phyloP scores from a whole-genome alignment of 1,140 invertebrate species.

The Venustaconcha ellipsiformis region DNA sequence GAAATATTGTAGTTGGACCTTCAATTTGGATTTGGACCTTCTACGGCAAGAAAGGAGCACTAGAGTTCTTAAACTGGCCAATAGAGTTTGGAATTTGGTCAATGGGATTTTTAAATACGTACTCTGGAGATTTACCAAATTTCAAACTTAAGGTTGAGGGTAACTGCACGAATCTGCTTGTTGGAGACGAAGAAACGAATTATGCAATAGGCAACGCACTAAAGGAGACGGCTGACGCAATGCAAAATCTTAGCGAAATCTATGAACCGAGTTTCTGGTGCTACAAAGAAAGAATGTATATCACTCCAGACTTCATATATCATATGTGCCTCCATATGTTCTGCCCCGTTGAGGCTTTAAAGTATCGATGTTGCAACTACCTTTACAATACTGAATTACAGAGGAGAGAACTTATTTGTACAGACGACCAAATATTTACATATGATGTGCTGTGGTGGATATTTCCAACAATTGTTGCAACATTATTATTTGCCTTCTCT shows the following conservation, averaged over 20 bases:
- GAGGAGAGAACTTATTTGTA: not conserved
- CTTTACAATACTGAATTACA: conserved; percentile 3
- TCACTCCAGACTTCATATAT: conserved; percentile 13
- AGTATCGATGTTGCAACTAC: conserved; percentile 14
- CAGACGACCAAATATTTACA: not conserved
- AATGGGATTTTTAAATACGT: conserved; percentile 10
- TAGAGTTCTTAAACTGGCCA: conserved; percentile 21
- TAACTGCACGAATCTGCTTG: conserved; percentile 21
- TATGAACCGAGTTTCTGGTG: conserved; percentile 26
- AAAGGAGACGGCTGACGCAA: conserved; percentile 5
- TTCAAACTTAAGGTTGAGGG: not conserved
- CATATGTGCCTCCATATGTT: conserved; percentile 19
- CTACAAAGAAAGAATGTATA: conserved; percentile 9
- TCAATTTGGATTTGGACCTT: conserved; percentile 26
- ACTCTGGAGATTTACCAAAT: conserved; percentile 8
- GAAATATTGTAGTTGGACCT: conserved; percentile 4
- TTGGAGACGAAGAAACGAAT: conserved; percentile 8
- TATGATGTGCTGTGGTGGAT: conserved; percentile 24
- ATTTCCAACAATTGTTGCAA: conserved; percentile 17
- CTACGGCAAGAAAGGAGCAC: conserved; percentile 22
- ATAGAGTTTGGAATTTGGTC: conserved; percentile 28
- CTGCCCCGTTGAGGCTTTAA: conserved; percentile 15
- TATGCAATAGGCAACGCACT: conserved; percentile 7
- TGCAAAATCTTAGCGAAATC: not conserved
- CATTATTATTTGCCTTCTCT: conserved; percentile 11